These are phyloP conservation scores for Conistra vaccinii DNA, from an alignment of 2,888 invertebrate species.

Conservation along the genomic window DNA sequence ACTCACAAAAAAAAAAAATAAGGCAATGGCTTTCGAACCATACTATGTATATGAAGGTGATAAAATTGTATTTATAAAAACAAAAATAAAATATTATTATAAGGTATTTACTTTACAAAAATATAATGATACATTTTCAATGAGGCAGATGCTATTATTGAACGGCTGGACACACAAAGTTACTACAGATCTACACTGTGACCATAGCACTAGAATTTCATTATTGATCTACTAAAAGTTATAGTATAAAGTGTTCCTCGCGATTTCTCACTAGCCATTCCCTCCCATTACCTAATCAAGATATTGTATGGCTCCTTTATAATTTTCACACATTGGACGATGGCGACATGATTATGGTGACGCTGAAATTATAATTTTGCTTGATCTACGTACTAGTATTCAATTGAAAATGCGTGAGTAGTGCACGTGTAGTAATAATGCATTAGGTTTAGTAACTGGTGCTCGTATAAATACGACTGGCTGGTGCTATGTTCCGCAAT, in stretches of 20 bases:
- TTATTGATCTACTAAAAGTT: background rate
- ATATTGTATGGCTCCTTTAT: background rate
- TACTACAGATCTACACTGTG: too few species aligned
- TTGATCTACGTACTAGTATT: conserved; percentile 10
- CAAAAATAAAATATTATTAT: too few species aligned
- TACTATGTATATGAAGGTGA: too few species aligned
- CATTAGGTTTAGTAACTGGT: conserved; percentile 36
- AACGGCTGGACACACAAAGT: too few species aligned
- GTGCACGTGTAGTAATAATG: conserved; percentile 32
- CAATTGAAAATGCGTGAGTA: conserved; percentile 20
- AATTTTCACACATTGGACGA: background rate
- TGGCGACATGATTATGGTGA: background rate
- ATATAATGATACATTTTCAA: too few species aligned
- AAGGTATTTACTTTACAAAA: too few species aligned
- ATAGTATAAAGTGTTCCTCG: background rate
- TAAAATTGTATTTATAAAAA: too few species aligned
- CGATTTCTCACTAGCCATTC: background rate
- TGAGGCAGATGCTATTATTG: too few species aligned
- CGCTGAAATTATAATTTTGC: background rate
- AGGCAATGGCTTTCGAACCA: too few species aligned
- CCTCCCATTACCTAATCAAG: background rate
- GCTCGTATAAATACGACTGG: conserved; percentile 17
- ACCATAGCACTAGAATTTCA: too few species aligned
- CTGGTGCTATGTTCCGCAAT: conserved; percentile 27
- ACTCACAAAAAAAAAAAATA: too few species aligned